A percentile compares a stretch with the other conserved stretches of the same genome.
Evolutionary conservation across 2,888 invertebrate genomes (phyloP).

Genomic region (Ephialtes manifestator): DNA sequence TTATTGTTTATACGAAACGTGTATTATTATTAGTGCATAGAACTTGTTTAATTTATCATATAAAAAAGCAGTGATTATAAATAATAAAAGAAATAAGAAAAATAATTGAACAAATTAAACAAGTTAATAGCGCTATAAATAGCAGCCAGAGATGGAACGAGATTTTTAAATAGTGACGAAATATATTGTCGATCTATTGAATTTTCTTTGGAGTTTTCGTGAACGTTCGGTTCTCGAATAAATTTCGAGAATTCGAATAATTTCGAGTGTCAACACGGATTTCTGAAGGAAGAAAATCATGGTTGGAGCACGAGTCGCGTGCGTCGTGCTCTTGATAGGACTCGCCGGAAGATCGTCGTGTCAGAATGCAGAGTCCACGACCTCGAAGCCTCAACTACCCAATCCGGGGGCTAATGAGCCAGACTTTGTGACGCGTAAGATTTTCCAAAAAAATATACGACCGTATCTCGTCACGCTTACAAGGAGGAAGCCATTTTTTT

Average conservation of each 20-base stretch:
- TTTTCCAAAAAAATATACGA: conserved; percentile 2
- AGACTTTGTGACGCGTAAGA: conserved; percentile 83
- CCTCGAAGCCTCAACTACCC: conserved; percentile 45
- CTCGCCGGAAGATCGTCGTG: conserved; percentile 60
- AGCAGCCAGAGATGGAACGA: conserved; percentile 28
- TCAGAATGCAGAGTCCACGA: conserved; percentile 60
- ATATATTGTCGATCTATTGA: conserved; percentile 11
- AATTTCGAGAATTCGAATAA: conserved; percentile 5
- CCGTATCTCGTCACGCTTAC: background rate
- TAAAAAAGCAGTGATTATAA: conserved; percentile 1
- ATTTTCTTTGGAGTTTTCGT: conserved; percentile 12
- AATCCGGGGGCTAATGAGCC: conserved; percentile 78
- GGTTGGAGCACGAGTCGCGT: conserved; percentile 61
- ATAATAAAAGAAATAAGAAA: background rate
- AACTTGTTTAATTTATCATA: background rate
- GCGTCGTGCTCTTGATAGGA: conserved; percentile 72
- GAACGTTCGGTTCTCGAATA: conserved; percentile 31
- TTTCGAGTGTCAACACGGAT: conserved; percentile 11
- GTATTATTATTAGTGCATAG: conserved; percentile 32
- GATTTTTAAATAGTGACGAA: conserved; percentile 29
- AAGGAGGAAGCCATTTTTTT: background rate
- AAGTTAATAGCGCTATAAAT: background rate
- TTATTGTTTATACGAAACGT: background rate
- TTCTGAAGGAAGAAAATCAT: conserved; percentile 52
- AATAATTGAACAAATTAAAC: background rate